phyloP scores from a whole-genome alignment of 2,888 invertebrate species.

The Odontomyia ornata region DNA sequence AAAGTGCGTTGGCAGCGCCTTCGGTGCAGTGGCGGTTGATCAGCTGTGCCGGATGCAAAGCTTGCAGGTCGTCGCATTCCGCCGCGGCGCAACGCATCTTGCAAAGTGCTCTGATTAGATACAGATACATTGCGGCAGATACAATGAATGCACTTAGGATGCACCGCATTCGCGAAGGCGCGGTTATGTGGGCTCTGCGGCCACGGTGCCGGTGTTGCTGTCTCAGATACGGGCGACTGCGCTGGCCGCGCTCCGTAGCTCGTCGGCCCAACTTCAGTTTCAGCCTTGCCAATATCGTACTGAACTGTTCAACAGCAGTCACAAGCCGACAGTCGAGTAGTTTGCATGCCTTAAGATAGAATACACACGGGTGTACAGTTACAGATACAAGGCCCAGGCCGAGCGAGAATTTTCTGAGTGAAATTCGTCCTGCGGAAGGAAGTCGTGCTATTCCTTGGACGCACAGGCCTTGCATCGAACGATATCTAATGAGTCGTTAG shows the following conservation, averaged over 20 bases:
- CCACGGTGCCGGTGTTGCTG: slow-evolving; percentile 26
- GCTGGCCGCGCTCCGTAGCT: slow-evolving; percentile 22
- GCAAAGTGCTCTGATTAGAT: slow-evolving; percentile 12
- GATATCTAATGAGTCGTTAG: slow-evolving; percentile 16
- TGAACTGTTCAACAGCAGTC: slow-evolving; percentile 27
- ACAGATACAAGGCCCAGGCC: slow-evolving; percentile 29
- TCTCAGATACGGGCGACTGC: slow-evolving; percentile 34
- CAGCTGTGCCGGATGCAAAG: slow-evolving; percentile 7
- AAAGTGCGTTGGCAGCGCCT: not conserved
- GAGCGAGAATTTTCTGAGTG: slow-evolving; percentile 35
- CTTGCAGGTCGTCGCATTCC: not conserved
- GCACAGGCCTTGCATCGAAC: slow-evolving; percentile 13
- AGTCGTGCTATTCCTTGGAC: not conserved
- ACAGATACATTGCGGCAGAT: not conserved
- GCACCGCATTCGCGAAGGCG: slow-evolving; percentile 26
- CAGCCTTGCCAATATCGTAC: slow-evolving; percentile 32
- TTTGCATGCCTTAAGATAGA: slow-evolving; percentile 33
- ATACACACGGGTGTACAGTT: slow-evolving; percentile 6
- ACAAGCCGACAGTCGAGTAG: slow-evolving; percentile 42
- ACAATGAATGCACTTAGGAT: slow-evolving; percentile 1
- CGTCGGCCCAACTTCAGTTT: not conserved
- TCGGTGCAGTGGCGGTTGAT: not conserved
- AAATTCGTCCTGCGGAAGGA: slow-evolving; percentile 7
- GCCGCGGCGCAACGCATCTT: not conserved
- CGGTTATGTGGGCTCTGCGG: not conserved